phyloP scores from a whole-genome alignment of 2,888 invertebrate species.

The Nebria brevicollis region DNA sequence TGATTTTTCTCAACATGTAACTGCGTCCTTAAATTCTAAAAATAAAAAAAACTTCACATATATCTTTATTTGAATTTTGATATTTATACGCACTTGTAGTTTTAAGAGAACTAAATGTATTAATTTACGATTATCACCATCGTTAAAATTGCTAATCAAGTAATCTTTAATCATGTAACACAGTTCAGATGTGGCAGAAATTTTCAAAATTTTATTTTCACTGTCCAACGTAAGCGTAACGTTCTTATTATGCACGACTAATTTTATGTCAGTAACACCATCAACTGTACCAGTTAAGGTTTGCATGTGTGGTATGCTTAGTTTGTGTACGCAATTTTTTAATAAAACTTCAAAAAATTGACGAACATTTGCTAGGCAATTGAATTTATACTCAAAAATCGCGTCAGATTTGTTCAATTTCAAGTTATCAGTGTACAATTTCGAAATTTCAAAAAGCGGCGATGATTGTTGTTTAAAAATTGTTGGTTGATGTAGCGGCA shows the following conservation, averaged over 20 bases:
- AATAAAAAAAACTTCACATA: conserved; percentile 20
- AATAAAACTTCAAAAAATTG: conserved; percentile 54
- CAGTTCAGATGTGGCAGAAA: conserved; percentile 51
- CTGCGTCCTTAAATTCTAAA: conserved; percentile 47
- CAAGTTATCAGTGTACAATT: conserved; percentile 49
- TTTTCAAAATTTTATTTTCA: conserved; percentile 49
- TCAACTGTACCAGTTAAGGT: conserved; percentile 53
- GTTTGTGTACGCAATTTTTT: conserved; percentile 56
- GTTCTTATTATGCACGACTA: conserved; percentile 50
- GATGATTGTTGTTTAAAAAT: conserved; percentile 28
- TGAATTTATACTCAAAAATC: conserved; percentile 52
- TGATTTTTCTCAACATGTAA: conserved; percentile 41
- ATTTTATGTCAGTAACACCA: conserved; percentile 50
- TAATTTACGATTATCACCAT: conserved; percentile 5
- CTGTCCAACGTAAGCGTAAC: conserved; percentile 52
- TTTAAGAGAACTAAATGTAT: conserved; percentile 19
- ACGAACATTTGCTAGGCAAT: conserved; percentile 50
- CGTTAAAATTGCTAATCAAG: conserved; percentile 48
- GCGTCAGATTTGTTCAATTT: conserved; percentile 34
- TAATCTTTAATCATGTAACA: conserved; percentile 54
- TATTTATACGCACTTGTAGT: conserved; percentile 14
- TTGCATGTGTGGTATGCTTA: conserved; percentile 51
- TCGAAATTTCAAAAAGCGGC: conserved; percentile 49
- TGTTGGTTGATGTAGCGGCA: conserved; percentile 47
- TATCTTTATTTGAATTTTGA: background rate